Base-by-base conservation (phyloP, 2,113 vertebrate species). In the Sterna hirundo region DNA sequence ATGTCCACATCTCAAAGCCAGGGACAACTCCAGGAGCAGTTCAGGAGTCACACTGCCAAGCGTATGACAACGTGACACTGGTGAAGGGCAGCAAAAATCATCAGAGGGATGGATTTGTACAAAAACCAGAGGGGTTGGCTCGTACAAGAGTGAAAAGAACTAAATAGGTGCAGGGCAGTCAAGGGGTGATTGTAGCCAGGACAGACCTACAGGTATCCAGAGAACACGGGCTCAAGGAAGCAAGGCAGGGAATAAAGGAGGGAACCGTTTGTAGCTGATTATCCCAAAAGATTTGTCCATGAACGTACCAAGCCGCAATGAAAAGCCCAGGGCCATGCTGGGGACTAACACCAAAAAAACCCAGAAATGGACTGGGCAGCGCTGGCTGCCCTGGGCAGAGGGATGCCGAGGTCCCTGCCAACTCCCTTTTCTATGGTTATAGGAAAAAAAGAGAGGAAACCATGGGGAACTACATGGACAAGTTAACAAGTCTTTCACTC, bases 11-110 rank as follows among this genome's bases (percentile, higher is more conserved):
- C 79, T 61, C 42, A 55, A 74, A 89, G 68, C 7, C n/a, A 51
- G 29, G 26, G 54, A 29, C 32, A 46, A 32, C 47, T 58, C 46
- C 89, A 36, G 57, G 32, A 77, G 26, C 66, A 71, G 57, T 2
- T 47, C 61, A 82, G 52, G 32, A 21, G 1, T 60, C 78, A 44
- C 19, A 6, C 11, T 77, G 42, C 58, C 12, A 40, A 52, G 32
- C 42, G 25, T 25, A 75, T 0, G 0, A 5, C 9, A 72, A 76
- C 0, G 0, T 11, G 19, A 54, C 89, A 62, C 21, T 44, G 44
- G 27, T 10, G 36, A 80, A 80, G 25, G 34, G 54, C 70, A 70
- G 71, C 17, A 95, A 72, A 95, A 88, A 10, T 15, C 62, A 83
- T 15, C 38, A 78, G 36, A 69, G 4, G 40, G 38, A 65, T 1